Base-by-base conservation (phyloP, 2,113 vertebrate genomes). In the Antechinus stuartii region DNA sequence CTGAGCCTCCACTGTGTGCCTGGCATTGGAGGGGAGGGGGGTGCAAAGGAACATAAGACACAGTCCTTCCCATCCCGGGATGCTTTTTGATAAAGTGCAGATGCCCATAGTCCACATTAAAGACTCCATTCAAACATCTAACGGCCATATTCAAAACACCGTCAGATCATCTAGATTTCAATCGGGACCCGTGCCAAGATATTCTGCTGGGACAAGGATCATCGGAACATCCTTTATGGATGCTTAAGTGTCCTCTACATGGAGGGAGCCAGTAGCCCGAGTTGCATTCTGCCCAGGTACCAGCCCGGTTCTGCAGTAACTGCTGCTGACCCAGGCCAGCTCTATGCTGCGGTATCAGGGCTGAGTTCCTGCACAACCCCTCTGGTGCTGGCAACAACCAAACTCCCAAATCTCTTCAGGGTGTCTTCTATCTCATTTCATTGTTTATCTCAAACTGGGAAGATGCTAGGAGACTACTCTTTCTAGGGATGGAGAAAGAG, bases 91-190 rank as follows among this genome's bases (percentile, higher is more conserved):
- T 84, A 25, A 16, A 5, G 14, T 94, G 1, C 54, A 93, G 3
- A 91, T 91, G 4, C 23, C 30, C n/a, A 54, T 8, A 47, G 27
- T 76, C 14, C 54, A 95, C 84, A 91, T 9, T 94, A 93, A 96
- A 93, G 35, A 91, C 8, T 55, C 90, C 16, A 94, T 61, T 25
- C 50, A 94, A 92, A 57, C 8, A 90, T 89, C 92, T 1, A 91
- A 95, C 91, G 2, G 42, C 92, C 68, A 84, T 90, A 91, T 46
- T 90, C 92, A 93, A 93, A 94, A 89, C 89, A 95, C 1, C 49
- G 56, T 92, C 19, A 89, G 5, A 61, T 92, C 42, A 94, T 92
- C 16, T 8, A 50, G 93, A 50, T 94, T 96, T 90, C 3, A 94
- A 91, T 95, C 3, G 1, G 23, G 0, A 94, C 2, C 6, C 93